These are phyloP conservation scores for Eumaeus atala DNA, from an alignment of 1,140 invertebrate species.

Conservation along the genomic window DNA sequence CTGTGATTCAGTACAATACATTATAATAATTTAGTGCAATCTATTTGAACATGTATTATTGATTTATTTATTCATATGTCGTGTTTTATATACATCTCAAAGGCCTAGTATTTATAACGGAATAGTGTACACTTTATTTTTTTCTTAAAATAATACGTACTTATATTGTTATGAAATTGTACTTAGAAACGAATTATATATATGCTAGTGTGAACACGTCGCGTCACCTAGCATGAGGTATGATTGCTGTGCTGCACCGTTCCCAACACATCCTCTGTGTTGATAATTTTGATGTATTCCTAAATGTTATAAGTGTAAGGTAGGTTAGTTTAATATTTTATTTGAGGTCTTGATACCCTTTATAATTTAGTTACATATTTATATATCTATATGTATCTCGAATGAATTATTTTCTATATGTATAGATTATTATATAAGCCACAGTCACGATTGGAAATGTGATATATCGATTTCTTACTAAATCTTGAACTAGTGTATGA, in stretches of 20 bases:
- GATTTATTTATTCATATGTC: too few relatives aligned
- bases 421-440: slow-evolving; percentile 36
- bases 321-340: slow-evolving; percentile 43
- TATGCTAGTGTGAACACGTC: too few relatives aligned
- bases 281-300: slow-evolving; percentile 51
- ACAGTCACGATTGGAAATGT: slow-evolving; percentile 47
- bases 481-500: slow-evolving; percentile 21
- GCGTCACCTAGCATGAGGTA: background rate
- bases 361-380: slow-evolving; percentile 38
- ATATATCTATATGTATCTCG: slow-evolving; percentile 33
- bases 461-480: slow-evolving; percentile 45
- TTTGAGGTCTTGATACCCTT: slow-evolving; percentile 23
- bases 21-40: too few relatives aligned
- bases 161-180: too few relatives aligned
- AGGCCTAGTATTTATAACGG: too few relatives aligned
- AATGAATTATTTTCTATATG: slow-evolving; percentile 23
- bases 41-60: too few relatives aligned
- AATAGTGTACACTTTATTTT: too few relatives aligned
- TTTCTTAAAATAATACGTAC: too few relatives aligned
- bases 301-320: slow-evolving; percentile 52
- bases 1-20: too few relatives aligned
- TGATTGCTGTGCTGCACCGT: slow-evolving; percentile 23
- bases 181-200: too few relatives aligned
- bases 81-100: too few relatives aligned
- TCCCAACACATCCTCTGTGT: slow-evolving; percentile 40